These are phyloP conservation scores for Polymixis lichenea DNA, from an alignment of 2,888 invertebrate genomes.

Conservation along the genomic window DNA sequence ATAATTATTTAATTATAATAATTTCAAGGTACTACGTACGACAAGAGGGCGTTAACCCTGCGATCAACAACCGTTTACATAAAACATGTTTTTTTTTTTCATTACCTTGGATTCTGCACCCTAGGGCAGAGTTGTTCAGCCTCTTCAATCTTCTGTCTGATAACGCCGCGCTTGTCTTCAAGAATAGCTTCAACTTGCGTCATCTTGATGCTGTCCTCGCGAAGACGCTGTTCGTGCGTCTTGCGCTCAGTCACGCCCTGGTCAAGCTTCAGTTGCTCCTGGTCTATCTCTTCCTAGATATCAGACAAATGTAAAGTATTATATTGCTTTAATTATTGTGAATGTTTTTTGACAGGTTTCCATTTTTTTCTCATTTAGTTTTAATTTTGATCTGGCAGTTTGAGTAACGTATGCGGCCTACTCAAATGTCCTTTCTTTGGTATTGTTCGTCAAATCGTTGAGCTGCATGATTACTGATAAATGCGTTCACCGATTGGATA, in stretches of 20 bases:
- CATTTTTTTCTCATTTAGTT: too few relatives aligned
- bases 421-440: too few relatives aligned
- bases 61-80: background rate
- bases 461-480: too few relatives aligned
- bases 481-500: too few relatives aligned
- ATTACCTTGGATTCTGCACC: conserved; percentile 87
- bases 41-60: background rate
- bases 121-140: conserved; percentile 87
- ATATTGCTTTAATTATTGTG: too few relatives aligned
- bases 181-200: conserved; percentile 80
- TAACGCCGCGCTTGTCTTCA: conserved; percentile 77
- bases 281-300: conserved; percentile 85
- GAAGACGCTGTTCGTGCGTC: conserved; percentile 75
- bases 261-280: conserved; percentile 83
- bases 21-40: background rate
- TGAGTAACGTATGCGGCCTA: too few relatives aligned
- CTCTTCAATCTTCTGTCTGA: conserved; percentile 76
- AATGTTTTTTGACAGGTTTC: too few relatives aligned
- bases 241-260: conserved; percentile 77
- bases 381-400: too few relatives aligned
- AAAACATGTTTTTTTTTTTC: too few relatives aligned
- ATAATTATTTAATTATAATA: too few relatives aligned
- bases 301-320: background rate
- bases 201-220: conserved; percentile 84
- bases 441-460: too few relatives aligned